Evolutionary conservation across 2,888 invertebrate genomes (phyloP).

Genomic region (Tipula helvola): DNA sequence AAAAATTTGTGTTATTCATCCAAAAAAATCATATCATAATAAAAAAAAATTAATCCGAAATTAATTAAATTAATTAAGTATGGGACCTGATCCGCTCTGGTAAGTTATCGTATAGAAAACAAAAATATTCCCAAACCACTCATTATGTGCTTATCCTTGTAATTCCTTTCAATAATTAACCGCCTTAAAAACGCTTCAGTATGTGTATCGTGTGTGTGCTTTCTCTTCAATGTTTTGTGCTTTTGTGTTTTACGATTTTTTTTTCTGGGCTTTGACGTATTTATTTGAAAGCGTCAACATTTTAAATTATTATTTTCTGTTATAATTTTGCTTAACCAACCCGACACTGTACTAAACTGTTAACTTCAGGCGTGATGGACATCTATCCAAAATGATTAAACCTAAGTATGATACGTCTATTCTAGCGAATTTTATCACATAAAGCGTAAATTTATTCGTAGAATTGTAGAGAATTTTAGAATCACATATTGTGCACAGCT

Average conservation of each 20-base stretch:
- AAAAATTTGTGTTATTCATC: constrained; percentile 8
- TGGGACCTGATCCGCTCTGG: constrained; percentile 20
- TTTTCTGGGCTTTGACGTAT: not conserved
- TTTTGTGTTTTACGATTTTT: not conserved
- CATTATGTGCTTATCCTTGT: not conserved
- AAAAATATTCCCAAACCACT: not conserved
- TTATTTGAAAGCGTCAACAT: not conserved
- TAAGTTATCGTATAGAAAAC: constrained; percentile 16
- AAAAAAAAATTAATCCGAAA: constrained; percentile 10
- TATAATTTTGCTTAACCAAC: not conserved
- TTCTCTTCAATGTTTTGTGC: not conserved
- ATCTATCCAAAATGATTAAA: not conserved
- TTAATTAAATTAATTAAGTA: constrained; percentile 14
- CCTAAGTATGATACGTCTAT: not conserved
- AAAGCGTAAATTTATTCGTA: not conserved
- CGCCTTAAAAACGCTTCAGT: not conserved
- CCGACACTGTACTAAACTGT: not conserved
- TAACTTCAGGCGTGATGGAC: not conserved
- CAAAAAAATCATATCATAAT: not conserved
- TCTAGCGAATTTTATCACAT: not conserved
- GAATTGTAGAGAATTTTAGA: not conserved
- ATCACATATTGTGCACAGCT: not conserved
- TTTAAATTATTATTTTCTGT: not conserved
- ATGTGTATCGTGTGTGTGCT: not conserved
- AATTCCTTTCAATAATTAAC: not conserved